phyloP scores from a whole-genome alignment of 23 tunicate genomes.

The Trididemnum clinides region DNA sequence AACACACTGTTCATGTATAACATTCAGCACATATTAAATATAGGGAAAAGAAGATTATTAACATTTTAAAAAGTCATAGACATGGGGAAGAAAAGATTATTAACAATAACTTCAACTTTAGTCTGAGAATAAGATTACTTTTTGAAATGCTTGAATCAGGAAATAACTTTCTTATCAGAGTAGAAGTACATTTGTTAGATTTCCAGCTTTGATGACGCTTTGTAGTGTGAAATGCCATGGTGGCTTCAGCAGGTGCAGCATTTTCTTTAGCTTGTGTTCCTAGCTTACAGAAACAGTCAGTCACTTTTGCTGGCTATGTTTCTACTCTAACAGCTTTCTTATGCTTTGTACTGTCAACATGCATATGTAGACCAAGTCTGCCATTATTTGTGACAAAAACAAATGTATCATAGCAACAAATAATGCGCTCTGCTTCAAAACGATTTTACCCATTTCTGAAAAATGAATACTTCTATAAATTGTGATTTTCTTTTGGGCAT shows the following conservation, averaged over 20 bases:
- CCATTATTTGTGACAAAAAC: no score
- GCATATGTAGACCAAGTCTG: slow-evolving; percentile 15
- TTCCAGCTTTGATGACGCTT: slow-evolving; percentile 26
- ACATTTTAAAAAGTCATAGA: no score
- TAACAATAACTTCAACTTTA: slow-evolving; percentile 33
- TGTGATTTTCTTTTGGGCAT: slow-evolving; percentile 29
- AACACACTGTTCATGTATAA: not conserved
- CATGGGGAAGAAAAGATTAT: slow-evolving; percentile 29
- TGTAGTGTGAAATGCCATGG: slow-evolving; percentile 13
- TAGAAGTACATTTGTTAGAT: slow-evolving; percentile 33
- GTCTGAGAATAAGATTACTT: slow-evolving; percentile 41
- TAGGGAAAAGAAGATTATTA: slow-evolving; percentile 34
- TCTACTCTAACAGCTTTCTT: slow-evolving; percentile 31
- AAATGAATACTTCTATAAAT: slow-evolving; percentile 10
- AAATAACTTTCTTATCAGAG: slow-evolving; percentile 1
- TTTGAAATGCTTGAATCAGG: slow-evolving; percentile 11
- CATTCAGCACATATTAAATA: slow-evolving; percentile 29
- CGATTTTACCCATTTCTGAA: no score
- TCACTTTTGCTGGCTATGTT: slow-evolving; percentile 9
- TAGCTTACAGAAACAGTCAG: slow-evolving; percentile 20
- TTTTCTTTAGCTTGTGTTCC: no score
- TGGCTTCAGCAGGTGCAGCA: no score
- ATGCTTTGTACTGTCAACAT: slow-evolving; percentile 28
- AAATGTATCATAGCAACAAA: slow-evolving; percentile 33
- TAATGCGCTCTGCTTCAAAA: slow-evolving; percentile 15